phyloP scores from a whole-genome alignment of 2,888 invertebrate species.

The Catocala nupta region DNA sequence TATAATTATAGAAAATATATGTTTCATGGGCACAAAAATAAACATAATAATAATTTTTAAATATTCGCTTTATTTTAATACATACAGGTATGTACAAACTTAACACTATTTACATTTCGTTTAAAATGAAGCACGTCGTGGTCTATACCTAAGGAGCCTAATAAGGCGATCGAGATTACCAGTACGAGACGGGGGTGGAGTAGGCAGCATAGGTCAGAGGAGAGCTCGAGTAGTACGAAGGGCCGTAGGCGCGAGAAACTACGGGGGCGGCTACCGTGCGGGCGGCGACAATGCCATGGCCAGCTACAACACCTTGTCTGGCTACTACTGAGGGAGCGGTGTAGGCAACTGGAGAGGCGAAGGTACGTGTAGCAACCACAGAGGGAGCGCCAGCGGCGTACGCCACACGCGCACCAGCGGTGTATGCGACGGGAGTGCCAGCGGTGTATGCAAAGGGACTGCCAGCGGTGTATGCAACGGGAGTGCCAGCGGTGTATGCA shows the following conservation, averaged over 20 bases:
- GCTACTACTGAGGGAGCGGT: constrained; percentile 38
- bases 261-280: constrained; percentile 50
- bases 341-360: constrained; percentile 32
- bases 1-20: too few species aligned
- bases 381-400: constrained; percentile 29
- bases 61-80: constrained; percentile 41
- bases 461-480: constrained; percentile 39
- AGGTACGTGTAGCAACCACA: constrained; percentile 27
- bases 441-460: constrained; percentile 38
- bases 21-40: constrained; percentile 4
- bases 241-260: constrained; percentile 50
- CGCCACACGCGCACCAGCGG: constrained; percentile 37
- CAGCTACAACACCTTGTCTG: constrained; percentile 41
- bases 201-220: constrained; percentile 68
- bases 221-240: constrained; percentile 52
- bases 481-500: constrained; percentile 33
- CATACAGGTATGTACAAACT: constrained; percentile 60
- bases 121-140: constrained; percentile 64
- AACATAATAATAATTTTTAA: constrained; percentile 23
- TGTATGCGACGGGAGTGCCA: constrained; percentile 35
- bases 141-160: constrained; percentile 50
- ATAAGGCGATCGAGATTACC: constrained; percentile 60
- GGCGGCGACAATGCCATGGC: constrained; percentile 44
- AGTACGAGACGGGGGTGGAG: constrained; percentile 74
- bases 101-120: constrained; percentile 68